phyloP scores from a whole-genome alignment of 2,888 invertebrate species.

The Napeogenes inachia region DNA sequence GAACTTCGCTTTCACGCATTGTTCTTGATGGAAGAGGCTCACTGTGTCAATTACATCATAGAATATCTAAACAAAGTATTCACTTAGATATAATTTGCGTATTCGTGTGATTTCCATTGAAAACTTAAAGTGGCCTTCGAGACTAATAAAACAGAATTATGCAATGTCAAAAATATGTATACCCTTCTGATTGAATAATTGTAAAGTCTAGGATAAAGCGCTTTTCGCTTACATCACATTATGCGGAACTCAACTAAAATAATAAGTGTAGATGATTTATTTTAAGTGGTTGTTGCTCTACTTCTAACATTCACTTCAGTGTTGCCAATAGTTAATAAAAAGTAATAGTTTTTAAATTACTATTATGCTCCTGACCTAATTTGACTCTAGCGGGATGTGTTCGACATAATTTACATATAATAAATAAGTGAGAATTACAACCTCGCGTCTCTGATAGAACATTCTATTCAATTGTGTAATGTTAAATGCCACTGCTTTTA shows the following conservation, averaged over 20 bases:
- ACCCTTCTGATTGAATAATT: neutral
- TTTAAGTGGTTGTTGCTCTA: neutral
- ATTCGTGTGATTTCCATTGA: slow-evolving; percentile 4
- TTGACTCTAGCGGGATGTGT: neutral
- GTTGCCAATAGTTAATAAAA: neutral
- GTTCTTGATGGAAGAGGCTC: slow-evolving; percentile 21
- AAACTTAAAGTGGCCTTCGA: neutral
- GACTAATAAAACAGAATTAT: neutral
- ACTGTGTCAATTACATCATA: slow-evolving; percentile 21
- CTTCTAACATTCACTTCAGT: slow-evolving; percentile 1
- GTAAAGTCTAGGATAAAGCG: neutral
- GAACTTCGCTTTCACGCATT: slow-evolving; percentile 27
- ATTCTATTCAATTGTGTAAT: too few species aligned
- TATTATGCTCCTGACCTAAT: slow-evolving; percentile 5
- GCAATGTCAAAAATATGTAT: neutral
- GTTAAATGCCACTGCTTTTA: too few species aligned
- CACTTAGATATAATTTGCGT: slow-evolving; percentile 1
- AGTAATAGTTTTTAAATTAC: neutral
- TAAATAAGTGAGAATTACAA: neutral
- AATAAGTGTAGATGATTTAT: neutral
- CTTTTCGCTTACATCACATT: neutral
- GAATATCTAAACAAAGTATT: neutral
- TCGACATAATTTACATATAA: neutral
- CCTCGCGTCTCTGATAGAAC: neutral
- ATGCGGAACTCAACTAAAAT: neutral